Base-by-base conservation (phyloP, 2,113 vertebrate species). In the Pavo muticus region DNA sequence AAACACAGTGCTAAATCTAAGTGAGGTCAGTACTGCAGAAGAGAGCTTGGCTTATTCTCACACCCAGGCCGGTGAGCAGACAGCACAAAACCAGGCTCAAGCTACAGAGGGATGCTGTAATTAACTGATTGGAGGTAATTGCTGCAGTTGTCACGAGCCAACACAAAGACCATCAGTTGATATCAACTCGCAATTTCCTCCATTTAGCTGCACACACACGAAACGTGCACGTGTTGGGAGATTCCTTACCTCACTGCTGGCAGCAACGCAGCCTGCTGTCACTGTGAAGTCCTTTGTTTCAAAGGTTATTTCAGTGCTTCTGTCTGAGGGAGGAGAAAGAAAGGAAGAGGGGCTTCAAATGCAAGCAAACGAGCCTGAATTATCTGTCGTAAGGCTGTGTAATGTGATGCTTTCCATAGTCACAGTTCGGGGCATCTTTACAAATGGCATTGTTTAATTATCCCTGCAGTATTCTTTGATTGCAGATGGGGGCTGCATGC, bases 111-210 rank as follows among this genome's bases (percentile, higher is more conserved):
- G 65, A 91, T 78, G 74, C 84, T 88, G 1, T 90, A 96, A 97
- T 95, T 96, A 94, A 82, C 90, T 94, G 93, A 95, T 82, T 93
- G 91, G 77, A 21, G 78, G 63, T 89, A 97, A 97, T 87, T 95
- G 88, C 90, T 44, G 69, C 86, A 29, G 79, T 88, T 70, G 73
- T 79, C 91, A 73, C 2, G 44, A 76, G 72, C 54, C 39, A 89
- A 81, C 50, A 95, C 85, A 93, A 94, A 82, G 77, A 70, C 32
- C 88, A 75, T 45, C 72, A 14, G 82, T 93, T 89, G 24, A 19
- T 50, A 91, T 73, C 48, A 72, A 78, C 75, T 88, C 11, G 27
- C 45, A 92, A 83, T 96, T 96, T 84, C 90, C 81, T 88, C 73
- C 78, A 56, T 91, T 95, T 84, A 90, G 77, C 90, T 67, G 79